Base-by-base conservation (phyloP, 2,797 vertebrate genomes). In the Apogon hyalosoma region DNA sequence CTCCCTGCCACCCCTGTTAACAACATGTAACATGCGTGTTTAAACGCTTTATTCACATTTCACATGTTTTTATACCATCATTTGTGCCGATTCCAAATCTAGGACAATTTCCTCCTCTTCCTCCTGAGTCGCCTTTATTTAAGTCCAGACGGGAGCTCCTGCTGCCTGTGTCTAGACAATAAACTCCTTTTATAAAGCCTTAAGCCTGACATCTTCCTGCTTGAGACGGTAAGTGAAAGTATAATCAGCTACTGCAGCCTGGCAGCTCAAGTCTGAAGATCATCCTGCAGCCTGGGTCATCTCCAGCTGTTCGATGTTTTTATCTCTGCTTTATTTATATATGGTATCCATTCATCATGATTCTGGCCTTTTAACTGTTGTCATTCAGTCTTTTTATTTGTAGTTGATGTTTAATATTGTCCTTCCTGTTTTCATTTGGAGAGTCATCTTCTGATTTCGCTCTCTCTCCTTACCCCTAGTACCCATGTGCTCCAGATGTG, bases 131-230 rank as follows among this genome's bases (percentile, higher is more conserved):
- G 16, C 75, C 41, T 65, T 66, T 43, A 57, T 85, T 80, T 66
- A 62, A 77, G 75, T 67, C 77, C 68, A 60, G 40, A 53, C 60
- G 51, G 42, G 64, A 77, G 78, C 73, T 75, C 60, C 61, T 74
- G 65, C 76, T 79, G 77, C 75, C 45, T 10, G 14, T 58, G 79
- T 79, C 87, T 77, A 82, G 85, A 92, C 90, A 93, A 87, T 86
- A 88, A 84, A 87, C 83, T 79, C 84, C 66, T 91, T 75, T 90
- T 57, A 88, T 88, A 63, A 79, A 78, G 59, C 76, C 39, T 49
- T 69, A 60, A 79, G 79, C 77, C 56, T 67, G 41, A 80, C 75
- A 67, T 84, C 83, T 79, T 78, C 69, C 56, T 59, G 65, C 75
- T 84, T 63, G 40, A 70, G 60, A 79, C 10, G 9, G 46, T 39